Evolutionary conservation across 2,888 invertebrate species (phyloP).

Genomic region (Parascotia fuliginaria): DNA sequence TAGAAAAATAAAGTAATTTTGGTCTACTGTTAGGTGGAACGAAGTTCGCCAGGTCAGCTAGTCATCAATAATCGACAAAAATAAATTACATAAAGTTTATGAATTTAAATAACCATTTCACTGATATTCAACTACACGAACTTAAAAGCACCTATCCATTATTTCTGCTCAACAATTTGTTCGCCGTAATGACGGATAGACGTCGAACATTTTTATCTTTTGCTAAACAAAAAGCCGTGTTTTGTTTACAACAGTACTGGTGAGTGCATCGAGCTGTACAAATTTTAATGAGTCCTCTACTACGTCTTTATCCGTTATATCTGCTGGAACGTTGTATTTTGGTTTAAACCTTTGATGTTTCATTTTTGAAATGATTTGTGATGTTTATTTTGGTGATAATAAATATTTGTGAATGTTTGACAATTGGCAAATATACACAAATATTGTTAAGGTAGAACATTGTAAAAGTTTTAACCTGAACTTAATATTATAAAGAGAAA

Average conservation of each 20-base stretch:
- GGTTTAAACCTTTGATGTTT: conserved; percentile 18
- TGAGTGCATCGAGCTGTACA: conserved; percentile 65
- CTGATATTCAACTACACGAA: neutral
- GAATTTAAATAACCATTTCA: neutral
- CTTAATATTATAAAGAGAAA: too few relatives aligned
- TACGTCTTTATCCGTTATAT: conserved; percentile 30
- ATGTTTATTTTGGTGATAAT: neutral
- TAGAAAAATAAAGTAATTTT: too few relatives aligned
- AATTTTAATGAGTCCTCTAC: conserved; percentile 76
- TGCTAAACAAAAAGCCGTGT: conserved; percentile 17
- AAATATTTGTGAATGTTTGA: neutral
- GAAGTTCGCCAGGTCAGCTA: too few relatives aligned
- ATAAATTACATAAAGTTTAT: too few relatives aligned
- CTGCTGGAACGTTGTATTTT: conserved; percentile 20
- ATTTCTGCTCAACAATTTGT: conserved; percentile 21
- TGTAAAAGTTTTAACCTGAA: too few relatives aligned
- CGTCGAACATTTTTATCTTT: conserved; percentile 14
- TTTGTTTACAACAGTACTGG: conserved; percentile 60
- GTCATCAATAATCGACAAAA: too few relatives aligned
- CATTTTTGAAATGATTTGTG: neutral
- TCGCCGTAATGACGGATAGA: conserved; percentile 14
- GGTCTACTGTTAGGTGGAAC: too few relatives aligned
- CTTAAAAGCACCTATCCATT: neutral
- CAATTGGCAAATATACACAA: too few relatives aligned
- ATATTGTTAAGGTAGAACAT: too few relatives aligned